Evolutionary conservation across 2,797 vertebrate genomes (phyloP), one percentile per base, ranked within the genome.

Genomic region (Labeo calbasu): DNA sequence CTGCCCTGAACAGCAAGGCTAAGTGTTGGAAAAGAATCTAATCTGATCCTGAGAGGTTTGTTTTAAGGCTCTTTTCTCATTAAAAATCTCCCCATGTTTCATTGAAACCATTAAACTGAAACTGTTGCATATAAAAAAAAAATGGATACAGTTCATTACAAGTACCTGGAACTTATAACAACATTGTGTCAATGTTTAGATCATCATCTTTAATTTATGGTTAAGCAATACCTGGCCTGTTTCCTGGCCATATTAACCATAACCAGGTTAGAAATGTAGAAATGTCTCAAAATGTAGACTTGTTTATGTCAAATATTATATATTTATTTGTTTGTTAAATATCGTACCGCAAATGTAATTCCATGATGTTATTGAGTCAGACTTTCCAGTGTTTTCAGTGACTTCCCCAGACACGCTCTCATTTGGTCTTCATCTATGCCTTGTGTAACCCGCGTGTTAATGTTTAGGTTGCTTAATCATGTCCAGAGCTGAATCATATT

Each of bases 61-160:
- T 76, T 77, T 61, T 25, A 50, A 78, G 43, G 43, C 43, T 1
- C 8, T 75, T 82, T 75, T 65, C 28, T 48, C 70, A 75, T 75
- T 17, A 40, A 73, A 82, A 63, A 51, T 32, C 25, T 48, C 19
- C 13, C 19, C 55, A 36, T n/a, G 40, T 28, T 51, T 21, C 7
- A 36, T 12, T n/a, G 46, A 79, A 51, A 17, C 46, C 28, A 66
- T 66, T 79, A 66, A 43, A 46, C 43, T 40, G 2, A 69, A 81
- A 32, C 17, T 6, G 12, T 46, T 59, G 13, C 40, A 32, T 10
- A 40, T 59, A 50, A 81, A 61, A 32, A n/a, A 61, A 32, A 7
- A 66, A 14, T 2, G 11, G 59, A 65, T 72, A 72, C 53, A 72
- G 79, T 55, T 72, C 19, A 61, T 50, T 72, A 36, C 23, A 70